Percentiles rank a stretch among this genome's conserved stretches.
These are phyloP conservation scores for Apostichopus japonicus DNA, from an alignment of 35 echinoderm and acorn worm species.

Conservation along the genomic window DNA sequence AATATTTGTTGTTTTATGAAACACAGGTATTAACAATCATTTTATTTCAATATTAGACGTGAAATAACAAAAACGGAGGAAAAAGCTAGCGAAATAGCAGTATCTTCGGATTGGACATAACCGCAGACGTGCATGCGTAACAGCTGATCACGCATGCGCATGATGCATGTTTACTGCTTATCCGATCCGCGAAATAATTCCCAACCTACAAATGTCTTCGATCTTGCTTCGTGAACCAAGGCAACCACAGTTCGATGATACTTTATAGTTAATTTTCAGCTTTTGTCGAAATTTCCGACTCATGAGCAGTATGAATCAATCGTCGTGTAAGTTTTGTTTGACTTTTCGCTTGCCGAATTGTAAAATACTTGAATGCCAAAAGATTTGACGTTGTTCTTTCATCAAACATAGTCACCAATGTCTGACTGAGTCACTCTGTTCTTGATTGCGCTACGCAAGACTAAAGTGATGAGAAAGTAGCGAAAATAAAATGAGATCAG, in stretches of 20 bases:
- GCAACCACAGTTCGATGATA: background rate
- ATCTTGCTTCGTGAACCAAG: background rate
- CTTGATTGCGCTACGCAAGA: background rate
- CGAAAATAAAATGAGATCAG: constrained; percentile 1
- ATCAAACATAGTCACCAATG: background rate
- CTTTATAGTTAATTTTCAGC: background rate
- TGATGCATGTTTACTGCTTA: constrained; percentile 32
- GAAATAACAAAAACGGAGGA: too few species aligned
- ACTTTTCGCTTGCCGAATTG: background rate
- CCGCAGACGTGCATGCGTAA: background rate
- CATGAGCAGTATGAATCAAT: background rate
- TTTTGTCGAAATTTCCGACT: constrained; percentile 1
- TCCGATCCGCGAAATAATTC: constrained; percentile 39
- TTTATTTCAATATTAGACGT: too few species aligned
- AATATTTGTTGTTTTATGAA: too few species aligned
- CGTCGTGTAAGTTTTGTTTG: background rate
- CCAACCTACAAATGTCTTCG: constrained; percentile 4
- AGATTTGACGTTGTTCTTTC: background rate
- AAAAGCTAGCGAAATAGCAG: too few species aligned
- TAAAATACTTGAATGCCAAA: background rate
- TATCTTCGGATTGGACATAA: too few species aligned
- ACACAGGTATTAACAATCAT: too few species aligned
- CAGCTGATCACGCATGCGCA: constrained; percentile 43
- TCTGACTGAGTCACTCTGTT: constrained; percentile 3
- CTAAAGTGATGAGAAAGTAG: constrained; percentile 2